Evolutionary conservation across 1,140 invertebrate genomes (phyloP), one percentile per base, ranked within the genome.

Genomic region (Parapsyche elsis): DNA sequence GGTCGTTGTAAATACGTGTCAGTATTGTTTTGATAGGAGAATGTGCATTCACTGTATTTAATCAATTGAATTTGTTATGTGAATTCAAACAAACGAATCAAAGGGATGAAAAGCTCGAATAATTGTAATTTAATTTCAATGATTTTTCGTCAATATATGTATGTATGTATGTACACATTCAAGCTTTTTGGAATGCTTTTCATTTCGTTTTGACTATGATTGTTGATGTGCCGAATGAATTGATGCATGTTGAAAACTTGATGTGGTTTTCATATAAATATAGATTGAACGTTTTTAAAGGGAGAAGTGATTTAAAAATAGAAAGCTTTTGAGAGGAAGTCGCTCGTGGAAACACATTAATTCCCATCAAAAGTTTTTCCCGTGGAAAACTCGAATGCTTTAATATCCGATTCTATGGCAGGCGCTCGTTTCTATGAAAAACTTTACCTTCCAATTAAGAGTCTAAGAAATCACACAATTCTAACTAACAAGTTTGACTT

Each of bases 311-410:
- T 14, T 67, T 67, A 23, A 67, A 67, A 67, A 67, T 23, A 67
- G 21, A 67, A 24, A 24, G 26, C 64, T 26, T 26, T 67, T 67
- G 19, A 10, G 24, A 67, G 64, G 24, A 67, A 67, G 64, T 67
- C 64, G 21, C 23, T 23, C 19, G 64, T 67, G 24, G 64, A 67
- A 67, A 67, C 64, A 67, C 64, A 67, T 67, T 67, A 67, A 67
- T 67, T 67, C 24, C 64, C 64, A 67, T 67, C 64, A 67, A 67
- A 67, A 67, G 64, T 67, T 67, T 67, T 67, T 67, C 64, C 64
- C 12, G 10, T 21, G n/a, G 23, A 67, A 64, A 67, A 67, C 64
- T 67, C 64, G 64, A 67, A 67, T 23, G 64, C 64, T 67, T 67
- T 67, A 67, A 67, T 67, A 67, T 67, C 64, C 23, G 24, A 67